Conservation (phyloP, 2,888 invertebrate genomes). For the Priocnemis perturbator region DNA sequence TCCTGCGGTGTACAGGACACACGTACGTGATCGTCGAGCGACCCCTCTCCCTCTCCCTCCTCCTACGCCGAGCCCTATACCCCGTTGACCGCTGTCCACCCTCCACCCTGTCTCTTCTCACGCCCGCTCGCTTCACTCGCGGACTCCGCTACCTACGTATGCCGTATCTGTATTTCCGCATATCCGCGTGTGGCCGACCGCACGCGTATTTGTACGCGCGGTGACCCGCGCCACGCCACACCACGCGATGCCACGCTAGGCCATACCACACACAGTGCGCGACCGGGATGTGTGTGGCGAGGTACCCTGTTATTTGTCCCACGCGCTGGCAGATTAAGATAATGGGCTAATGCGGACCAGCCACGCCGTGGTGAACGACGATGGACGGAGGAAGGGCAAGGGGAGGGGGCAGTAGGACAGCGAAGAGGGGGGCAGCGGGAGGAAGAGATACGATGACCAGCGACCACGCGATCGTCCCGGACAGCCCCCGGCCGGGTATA, state of each 20-base stretch:
- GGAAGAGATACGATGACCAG: conserved; percentile 55
- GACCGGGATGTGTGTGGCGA: conserved; percentile 19
- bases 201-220: conserved; percentile 2
- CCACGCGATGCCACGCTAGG: not conserved
- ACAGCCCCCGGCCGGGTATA: conserved; percentile 35
- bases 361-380: conserved; percentile 21
- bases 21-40: conserved; percentile 22
- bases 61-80: not conserved
- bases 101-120: not conserved
- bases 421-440: not conserved
- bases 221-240: conserved; percentile 4
- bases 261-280: not conserved
- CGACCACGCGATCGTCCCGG: conserved; percentile 60
- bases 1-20: conserved; percentile 14
- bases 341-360: conserved; percentile 63
- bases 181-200: too few relatives aligned
- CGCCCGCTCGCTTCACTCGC: not conserved
- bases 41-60: not conserved
- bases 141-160: not conserved
- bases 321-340: conserved; percentile 67
- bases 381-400: conserved; percentile 19
- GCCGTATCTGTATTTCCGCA: too few relatives aligned
- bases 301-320: conserved; percentile 67
- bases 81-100: not conserved
- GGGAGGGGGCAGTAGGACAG: not conserved